Evolutionary conservation across 2,888 invertebrate species (phyloP), one percentile per base, ranked within the genome.

Genomic region (Lypha dubia): DNA sequence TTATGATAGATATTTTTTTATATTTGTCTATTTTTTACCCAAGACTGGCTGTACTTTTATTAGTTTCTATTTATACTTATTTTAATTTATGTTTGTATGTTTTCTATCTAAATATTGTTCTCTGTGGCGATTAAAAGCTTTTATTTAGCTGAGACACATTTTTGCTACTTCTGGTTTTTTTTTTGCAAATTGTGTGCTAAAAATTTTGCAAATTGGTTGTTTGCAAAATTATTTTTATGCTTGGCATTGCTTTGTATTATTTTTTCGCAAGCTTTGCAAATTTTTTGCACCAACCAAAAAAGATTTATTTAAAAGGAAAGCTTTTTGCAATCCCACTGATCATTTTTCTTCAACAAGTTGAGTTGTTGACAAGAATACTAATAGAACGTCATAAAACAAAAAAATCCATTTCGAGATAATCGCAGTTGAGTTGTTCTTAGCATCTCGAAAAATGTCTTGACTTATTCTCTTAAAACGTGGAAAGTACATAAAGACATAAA

Each of bases 1-100:
- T 65, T 38, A 9, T 38, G 35, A 7, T 38, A 9, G 11, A 11
- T 4, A 2, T 71, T 46, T 13, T 53, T 73, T 58, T 41, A 17
- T 41, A 56, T 63, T 77, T 51, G 35, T 32, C 49, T 60, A 8
- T 56, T 56, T 53, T 62, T 62, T 74, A 41, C 51, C 8, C 17
- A 60, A 65, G 22, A 71, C 35, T 83, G 77, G 60, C 77, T 83
- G 73, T 83, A 83, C 73, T 83, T 83, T 73, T 15, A 22, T 22
- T 9, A 56, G 44, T 15, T 51, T 53, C 13, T 24, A 22, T n/a
- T 2, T 53, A 17, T 35, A 46, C 13, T 24, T 53, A 62, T 41
- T 20, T 62, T 58, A 49, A n/a, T n/a, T n/a, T 60, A 41, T 62
- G 17, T 49, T 22, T 67, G 17, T 32, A 46, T 58, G 28, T 35